Conservation (phyloP, 1,140 invertebrate genomes). For the Zaprionus lachaisei region DNA sequence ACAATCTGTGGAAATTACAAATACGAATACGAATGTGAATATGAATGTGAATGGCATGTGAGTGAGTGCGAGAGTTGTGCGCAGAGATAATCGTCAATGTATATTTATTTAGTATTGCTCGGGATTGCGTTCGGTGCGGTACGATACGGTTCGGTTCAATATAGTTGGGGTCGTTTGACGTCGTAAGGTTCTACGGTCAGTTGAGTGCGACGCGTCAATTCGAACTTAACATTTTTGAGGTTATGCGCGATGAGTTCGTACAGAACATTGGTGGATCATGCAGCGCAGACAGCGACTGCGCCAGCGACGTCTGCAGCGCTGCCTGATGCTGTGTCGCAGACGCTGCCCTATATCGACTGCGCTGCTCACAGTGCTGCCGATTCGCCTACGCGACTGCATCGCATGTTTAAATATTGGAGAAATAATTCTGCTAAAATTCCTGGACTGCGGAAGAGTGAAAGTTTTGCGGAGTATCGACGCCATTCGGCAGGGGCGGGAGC, state of each 20-base stretch:
- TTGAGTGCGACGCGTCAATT: constrained; percentile 4
- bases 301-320: neutral
- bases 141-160: neutral
- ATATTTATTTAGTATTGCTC: constrained; percentile 2
- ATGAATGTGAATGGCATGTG: neutral
- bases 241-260: constrained; percentile 58
- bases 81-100: neutral
- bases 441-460: constrained; percentile 73
- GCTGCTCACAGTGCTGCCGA: constrained; percentile 18
- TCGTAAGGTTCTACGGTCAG: constrained; percentile 8
- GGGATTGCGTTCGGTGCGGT: neutral
- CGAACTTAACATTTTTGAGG: too few relatives aligned
- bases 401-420: constrained; percentile 79
- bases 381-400: constrained; percentile 64
- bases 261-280: constrained; percentile 59
- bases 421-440: constrained; percentile 69
- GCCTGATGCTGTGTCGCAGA: neutral
- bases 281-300: constrained; percentile 2
- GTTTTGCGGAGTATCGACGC: constrained; percentile 72
- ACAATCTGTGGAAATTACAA: constrained; percentile 19
- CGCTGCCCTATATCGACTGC: neutral
- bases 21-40: constrained; percentile 3
- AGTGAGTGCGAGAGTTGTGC: neutral
- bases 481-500: constrained; percentile 41
- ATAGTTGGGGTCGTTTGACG: constrained; percentile 1